A percentile compares a stretch with the other conserved stretches of the same genome.
Evolutionary conservation across 2,797 vertebrate species (phyloP).

Genomic region (Hippoglossus hippoglossus): DNA sequence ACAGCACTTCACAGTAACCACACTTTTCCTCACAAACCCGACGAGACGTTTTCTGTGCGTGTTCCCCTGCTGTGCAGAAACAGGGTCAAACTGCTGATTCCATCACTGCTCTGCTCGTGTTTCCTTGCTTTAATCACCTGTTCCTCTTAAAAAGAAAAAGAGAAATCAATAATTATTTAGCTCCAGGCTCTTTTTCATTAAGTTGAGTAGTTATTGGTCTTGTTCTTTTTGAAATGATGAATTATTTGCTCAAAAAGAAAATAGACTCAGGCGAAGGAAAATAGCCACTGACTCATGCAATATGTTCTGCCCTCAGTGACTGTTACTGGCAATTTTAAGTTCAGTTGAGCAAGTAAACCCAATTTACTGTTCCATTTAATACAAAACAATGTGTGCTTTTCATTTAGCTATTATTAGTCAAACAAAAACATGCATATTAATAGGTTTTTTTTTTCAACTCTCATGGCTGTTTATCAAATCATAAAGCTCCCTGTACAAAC

Average conservation of each 20-base stretch:
- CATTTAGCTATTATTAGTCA: conserved; percentile 50
- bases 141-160: conserved; percentile 11
- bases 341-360: conserved; percentile 14
- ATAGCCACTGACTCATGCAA: conserved; percentile 22
- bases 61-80: conserved; percentile 13
- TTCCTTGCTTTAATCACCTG: conserved; percentile 34
- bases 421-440: conserved; percentile 48
- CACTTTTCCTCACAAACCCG: neutral
- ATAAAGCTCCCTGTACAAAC: conserved; percentile 59
- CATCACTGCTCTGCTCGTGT: conserved; percentile 17
- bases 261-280: conserved; percentile 28
- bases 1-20: conserved; percentile 65
- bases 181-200: conserved; percentile 46
- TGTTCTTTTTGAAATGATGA: conserved; percentile 21
- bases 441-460: conserved; percentile 3
- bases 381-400: conserved; percentile 29
- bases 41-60: neutral
- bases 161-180: conserved; percentile 54
- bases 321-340: conserved; percentile 33
- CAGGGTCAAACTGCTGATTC: conserved; percentile 36
- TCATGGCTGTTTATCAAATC: conserved; percentile 52
- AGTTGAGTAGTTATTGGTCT: conserved; percentile 35
- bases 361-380: conserved; percentile 34
- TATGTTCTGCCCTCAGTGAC: conserved; percentile 28
- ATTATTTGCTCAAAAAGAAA: conserved; percentile 46